Evolutionary conservation across 2,888 invertebrate species (phyloP).

Genomic region (Lycia hirtaria): DNA sequence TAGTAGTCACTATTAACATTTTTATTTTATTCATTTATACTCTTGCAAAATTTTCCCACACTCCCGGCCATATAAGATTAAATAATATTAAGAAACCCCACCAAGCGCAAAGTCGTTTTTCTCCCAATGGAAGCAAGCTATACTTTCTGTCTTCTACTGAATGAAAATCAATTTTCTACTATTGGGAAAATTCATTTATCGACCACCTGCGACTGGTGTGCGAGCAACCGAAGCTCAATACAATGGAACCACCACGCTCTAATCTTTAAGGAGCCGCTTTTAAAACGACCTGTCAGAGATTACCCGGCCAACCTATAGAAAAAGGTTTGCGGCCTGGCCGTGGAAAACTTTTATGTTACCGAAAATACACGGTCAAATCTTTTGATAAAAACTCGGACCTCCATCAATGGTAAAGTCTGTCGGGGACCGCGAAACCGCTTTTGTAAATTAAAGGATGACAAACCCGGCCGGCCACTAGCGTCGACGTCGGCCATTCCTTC

Average conservation of each 20-base stretch:
- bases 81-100: too few relatives aligned
- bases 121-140: slow-evolving; percentile 50
- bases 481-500: slow-evolving; percentile 28
- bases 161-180: slow-evolving; percentile 69
- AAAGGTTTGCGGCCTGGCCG: slow-evolving; percentile 43
- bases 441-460: slow-evolving; percentile 46
- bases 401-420: slow-evolving; percentile 45
- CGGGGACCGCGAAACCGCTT: slow-evolving; percentile 41
- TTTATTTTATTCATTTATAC: too few relatives aligned
- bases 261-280: slow-evolving; percentile 61
- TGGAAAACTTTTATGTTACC: slow-evolving; percentile 42
- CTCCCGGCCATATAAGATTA: too few relatives aligned
- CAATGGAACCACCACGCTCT: slow-evolving; percentile 56
- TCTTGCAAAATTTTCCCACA: too few relatives aligned
- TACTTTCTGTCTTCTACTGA: slow-evolving; percentile 55
- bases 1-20: too few relatives aligned
- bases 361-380: slow-evolving; percentile 43
- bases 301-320: slow-evolving; percentile 45
- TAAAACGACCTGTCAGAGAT: slow-evolving; percentile 58
- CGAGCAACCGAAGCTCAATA: slow-evolving; percentile 61
- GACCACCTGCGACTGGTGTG: slow-evolving; percentile 66
- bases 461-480: slow-evolving; percentile 33
- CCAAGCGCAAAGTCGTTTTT: slow-evolving; percentile 43
- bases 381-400: slow-evolving; percentile 44
- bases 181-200: slow-evolving; percentile 66